A percentile compares a stretch with the other conserved stretches of the same genome.
Evolutionary conservation across 2,888 invertebrate genomes (phyloP).

Genomic region (Ptycholaimellus sp.): DNA sequence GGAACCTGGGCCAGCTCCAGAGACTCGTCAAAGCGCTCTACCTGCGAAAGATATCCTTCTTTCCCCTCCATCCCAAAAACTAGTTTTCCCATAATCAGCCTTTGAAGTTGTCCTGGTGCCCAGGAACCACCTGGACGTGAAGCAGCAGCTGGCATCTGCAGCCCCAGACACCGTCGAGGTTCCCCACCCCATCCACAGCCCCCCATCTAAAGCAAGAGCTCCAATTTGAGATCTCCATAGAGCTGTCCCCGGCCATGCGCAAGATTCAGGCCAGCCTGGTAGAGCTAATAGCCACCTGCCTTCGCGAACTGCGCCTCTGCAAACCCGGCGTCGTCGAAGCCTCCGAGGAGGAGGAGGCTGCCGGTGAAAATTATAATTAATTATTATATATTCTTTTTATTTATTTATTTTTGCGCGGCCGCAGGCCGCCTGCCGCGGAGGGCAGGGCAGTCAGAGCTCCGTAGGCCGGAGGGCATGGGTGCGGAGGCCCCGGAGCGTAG

Average conservation of each 20-base stretch:
- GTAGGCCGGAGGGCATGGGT: no score
- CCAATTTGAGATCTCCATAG: slow-evolving; percentile 70
- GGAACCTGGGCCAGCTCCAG: slow-evolving; percentile 71
- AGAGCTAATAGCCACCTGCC: slow-evolving; percentile 71
- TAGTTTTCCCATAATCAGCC: not conserved
- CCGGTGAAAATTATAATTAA: no score
- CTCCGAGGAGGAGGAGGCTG: no score
- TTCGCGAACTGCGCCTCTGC: slow-evolving; percentile 42
- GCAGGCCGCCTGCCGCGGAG: no score
- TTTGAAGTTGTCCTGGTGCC: slow-evolving; percentile 15
- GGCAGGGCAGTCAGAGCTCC: no score
- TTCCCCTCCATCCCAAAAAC: not conserved
- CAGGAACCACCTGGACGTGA: slow-evolving; percentile 15
- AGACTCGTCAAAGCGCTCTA: slow-evolving; percentile 77
- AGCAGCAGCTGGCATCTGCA: no score
- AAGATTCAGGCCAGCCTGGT: slow-evolving; percentile 64
- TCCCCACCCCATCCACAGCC: no score
- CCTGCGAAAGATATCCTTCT: slow-evolving; percentile 35
- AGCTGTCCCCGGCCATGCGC: slow-evolving; percentile 50
- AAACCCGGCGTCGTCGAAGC: slow-evolving; percentile 9
- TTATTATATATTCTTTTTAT: no score
- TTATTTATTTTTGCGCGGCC: no score
- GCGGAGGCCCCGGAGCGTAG: no score
- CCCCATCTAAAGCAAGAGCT: no score
- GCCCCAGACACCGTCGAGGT: no score